Evolutionary conservation across 2,113 vertebrate species (phyloP), one percentile per base, ranked within the genome.

Genomic region (Aptenodytes patagonicus): DNA sequence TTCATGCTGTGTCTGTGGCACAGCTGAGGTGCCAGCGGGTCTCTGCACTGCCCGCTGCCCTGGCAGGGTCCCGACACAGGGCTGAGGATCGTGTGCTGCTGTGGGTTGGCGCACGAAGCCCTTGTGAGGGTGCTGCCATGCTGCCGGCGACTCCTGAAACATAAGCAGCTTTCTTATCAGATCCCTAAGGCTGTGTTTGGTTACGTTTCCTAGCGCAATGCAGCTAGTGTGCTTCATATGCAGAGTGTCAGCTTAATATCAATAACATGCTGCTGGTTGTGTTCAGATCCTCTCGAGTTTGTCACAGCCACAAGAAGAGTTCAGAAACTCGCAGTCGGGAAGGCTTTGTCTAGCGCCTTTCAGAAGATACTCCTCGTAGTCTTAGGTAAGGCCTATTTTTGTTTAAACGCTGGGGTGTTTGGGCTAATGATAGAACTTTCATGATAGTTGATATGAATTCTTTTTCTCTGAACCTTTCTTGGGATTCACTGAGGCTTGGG

Each of bases 361-460:
- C 98, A 98, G 96, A 98, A 98, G 92, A 97, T 99, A 31, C 80
- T 98, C 47, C 88, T 99, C 3, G 15, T 98, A 52, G 83, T 98
- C 91, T 93, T 98, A 57, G 98, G 98, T 98, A 96, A 96, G 97
- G 44, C 24, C 54, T 54, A 1, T 2, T 34, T 49, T 54, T 73
- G 7, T 57, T 52, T 51, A 51, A 81, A 42, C 4, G 1, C 40
- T 7, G 32, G 49, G 34, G 7, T 36, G 24, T 24, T 54, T 64
- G 36, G 29, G 32, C 49, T 62, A 18, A 38, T 13, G 10, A 13
- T 17, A 31, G 6, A 83, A 31, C 44, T 51, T 60, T 4, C 8
- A 6, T 26, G 17, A 15, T 51, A 32, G 31, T 18, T 28, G 5
- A 25, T 38, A 17, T 0, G 10, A 51, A 57, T 57, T 80, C 11